Percentiles rank a stretch among this genome's conserved stretches.
phyloP scores from a whole-genome alignment of 1,140 invertebrate genomes.

The Temnothorax longispinosus region DNA sequence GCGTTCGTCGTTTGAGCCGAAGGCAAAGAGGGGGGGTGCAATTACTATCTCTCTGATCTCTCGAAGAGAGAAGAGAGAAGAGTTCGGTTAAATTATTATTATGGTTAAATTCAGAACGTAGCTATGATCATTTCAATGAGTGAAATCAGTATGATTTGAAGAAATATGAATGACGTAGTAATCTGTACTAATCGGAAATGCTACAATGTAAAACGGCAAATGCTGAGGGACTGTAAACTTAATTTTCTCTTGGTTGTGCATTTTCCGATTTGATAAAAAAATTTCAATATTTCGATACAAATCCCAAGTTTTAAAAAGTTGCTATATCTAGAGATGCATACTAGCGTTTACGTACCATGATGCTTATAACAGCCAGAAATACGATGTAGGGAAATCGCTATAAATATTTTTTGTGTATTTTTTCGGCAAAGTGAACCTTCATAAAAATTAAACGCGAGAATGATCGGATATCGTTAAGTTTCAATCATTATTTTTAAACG shows the following conservation, averaged over 20 bases:
- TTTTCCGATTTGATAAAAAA: neutral
- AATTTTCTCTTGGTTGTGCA: neutral
- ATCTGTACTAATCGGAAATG: neutral
- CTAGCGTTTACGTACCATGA: neutral
- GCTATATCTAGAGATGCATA: neutral
- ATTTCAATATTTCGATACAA: neutral
- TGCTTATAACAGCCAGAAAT: neutral
- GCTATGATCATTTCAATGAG: neutral
- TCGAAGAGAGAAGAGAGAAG: slow-evolving; percentile 12
- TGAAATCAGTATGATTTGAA: neutral
- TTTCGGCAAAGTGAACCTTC: neutral
- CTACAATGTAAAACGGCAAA: neutral
- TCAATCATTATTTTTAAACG: slow-evolving; percentile 13
- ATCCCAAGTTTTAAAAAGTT: neutral
- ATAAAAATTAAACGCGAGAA: neutral
- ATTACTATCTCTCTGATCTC: slow-evolving; percentile 2
- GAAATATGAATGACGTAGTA: neutral
- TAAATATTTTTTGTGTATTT: neutral
- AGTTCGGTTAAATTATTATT: neutral
- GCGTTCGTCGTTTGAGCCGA: slow-evolving; percentile 4
- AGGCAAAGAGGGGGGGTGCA: neutral
- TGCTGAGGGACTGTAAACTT: neutral
- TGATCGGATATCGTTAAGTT: neutral
- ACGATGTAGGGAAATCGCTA: neutral
- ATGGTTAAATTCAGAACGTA: neutral